Evolutionary conservation across 2,113 vertebrate species (phyloP), one percentile per base, ranked within the genome.

Genomic region (Psophia crepitans): DNA sequence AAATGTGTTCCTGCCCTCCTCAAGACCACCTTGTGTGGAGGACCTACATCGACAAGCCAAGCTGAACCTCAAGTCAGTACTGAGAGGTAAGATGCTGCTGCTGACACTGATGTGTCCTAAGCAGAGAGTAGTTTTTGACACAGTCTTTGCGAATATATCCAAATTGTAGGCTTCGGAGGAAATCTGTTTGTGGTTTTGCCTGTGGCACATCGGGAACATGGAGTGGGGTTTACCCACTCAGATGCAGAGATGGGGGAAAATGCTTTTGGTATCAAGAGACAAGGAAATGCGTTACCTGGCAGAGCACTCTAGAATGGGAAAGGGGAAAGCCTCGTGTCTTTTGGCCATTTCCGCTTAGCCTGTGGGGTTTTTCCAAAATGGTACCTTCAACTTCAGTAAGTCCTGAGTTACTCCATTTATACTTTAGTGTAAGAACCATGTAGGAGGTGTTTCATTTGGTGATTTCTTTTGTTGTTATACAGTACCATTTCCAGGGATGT

Each of bases 41-140:
- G 99, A 99, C 96, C 98, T 99, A 90, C 99, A 99, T 96, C 99
- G 98, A 17, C 99, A 99, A 97, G 99, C 99, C 96, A 99, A 99
- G 96, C 98, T 99, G 97, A 99, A 99, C 98, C 99, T 99, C 91
- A 99, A 99, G 97, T 99, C 99, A 12, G 98, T 99, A 32, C 97
- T 99, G 89, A 98, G 99, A 99, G 99, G 99, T 99, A 98, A 98
- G 97, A 39, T 6, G 17, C 33, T 75, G 60, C 80, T 74, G 5
- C 32, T 76, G 48, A 27, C 12, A 28, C 9, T 46, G 19, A 6
- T 5, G 1, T 23, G 8, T 78, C 39, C 32, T 49, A n/a, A 81
- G 75, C 44, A 7, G 3, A 28, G 6, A 26, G 43, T 68, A 70
- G 26, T 27, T 76, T 68, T 51, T 80, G 13, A 27, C 48, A n/a